Base-by-base conservation (phyloP, 2,888 invertebrate species). In the Rhabditoides inermis region DNA sequence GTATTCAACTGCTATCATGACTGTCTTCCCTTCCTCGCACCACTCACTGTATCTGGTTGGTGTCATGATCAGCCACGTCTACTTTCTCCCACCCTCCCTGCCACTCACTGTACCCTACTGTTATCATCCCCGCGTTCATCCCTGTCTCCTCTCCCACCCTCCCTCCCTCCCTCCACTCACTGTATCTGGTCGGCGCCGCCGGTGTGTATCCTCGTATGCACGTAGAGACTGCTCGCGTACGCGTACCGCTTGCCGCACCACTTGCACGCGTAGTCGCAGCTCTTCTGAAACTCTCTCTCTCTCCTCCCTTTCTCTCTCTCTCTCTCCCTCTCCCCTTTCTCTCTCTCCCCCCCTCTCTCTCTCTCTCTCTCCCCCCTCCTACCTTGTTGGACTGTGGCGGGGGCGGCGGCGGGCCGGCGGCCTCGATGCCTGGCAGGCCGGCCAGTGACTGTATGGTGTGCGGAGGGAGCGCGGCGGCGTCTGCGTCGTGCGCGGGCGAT, bases 131-230 rank as follows among this genome's bases (percentile, higher is more conserved):
- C 18, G 25, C 25, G 25, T 46, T 26, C 23, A 36, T 32, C 23
- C 39, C 6, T n/a, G n/a, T n/a, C n/a, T n/a, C n/a, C 2, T 3
- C 15, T 22, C 10, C 30, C 12, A 35, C 18, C 15, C 15, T 39
- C 15, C 15, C n/a, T 37, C 51, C 55, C 46, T 55, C 40, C 40
- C 51, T 1, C 51, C 47, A 26, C 57, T 56, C 22, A 76, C 75
- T 32, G n/a, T n/a, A n/a, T n/a, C n/a, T n/a, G n/a, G n/a, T n/a
- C n/a, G n/a, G n/a, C n/a, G 51, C 76, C 75, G 28, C 70, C 73
- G 23, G 74, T 75, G 53, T 77, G 77, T 5, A 72, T 63, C 28
- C 74, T 65, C 45, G 68, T 66, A 51, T 77, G 77, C 5, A 76
- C 68, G 52, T 66, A 73, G 35, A 77, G 58, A 40, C 68, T 70